A percentile compares a stretch with the other conserved stretches of the same genome.
Evolutionary conservation across 2,888 invertebrate species (phyloP).

Genomic region (Mythimna ferrago): DNA sequence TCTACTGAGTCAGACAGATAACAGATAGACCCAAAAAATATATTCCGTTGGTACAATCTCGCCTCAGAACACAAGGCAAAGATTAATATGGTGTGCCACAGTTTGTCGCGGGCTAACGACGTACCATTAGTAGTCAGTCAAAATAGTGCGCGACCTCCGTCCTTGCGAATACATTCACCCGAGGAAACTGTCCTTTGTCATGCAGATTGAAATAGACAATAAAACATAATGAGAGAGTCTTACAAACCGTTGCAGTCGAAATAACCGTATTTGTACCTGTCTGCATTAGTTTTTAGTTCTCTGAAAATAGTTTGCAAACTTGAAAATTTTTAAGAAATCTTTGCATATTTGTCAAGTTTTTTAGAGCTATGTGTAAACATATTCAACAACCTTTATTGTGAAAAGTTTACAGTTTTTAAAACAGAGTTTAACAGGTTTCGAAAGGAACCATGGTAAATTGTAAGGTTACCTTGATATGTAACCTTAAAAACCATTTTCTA

Average conservation of each 20-base stretch:
- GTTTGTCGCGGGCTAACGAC: constrained; percentile 39
- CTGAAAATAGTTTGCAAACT: constrained; percentile 23
- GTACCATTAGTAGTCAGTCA: constrained; percentile 48
- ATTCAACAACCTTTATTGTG: background rate
- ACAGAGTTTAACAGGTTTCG: no score
- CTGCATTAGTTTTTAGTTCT: constrained; percentile 9
- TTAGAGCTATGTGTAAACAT: background rate
- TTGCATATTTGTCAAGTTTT: background rate
- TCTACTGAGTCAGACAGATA: background rate
- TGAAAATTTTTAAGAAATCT: constrained; percentile 1
- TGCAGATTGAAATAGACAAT: constrained; percentile 56
- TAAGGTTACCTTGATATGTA: background rate
- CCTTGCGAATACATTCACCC: constrained; percentile 59
- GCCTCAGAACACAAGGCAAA: constrained; percentile 24
- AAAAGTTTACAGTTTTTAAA: background rate
- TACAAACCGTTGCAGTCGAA: constrained; percentile 30
- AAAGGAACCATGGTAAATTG: background rate
- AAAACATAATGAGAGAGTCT: constrained; percentile 32
- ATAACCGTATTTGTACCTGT: constrained; percentile 15
- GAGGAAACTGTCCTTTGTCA: constrained; percentile 50
- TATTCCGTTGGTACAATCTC: constrained; percentile 27
- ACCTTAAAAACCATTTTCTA: constrained; percentile 7
- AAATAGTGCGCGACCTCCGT: constrained; percentile 59
- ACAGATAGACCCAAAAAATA: background rate
- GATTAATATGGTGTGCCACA: constrained; percentile 50